Evolutionary conservation across 2,113 vertebrate genomes (phyloP).

Genomic region (Thinocorus orbignyianus): DNA sequence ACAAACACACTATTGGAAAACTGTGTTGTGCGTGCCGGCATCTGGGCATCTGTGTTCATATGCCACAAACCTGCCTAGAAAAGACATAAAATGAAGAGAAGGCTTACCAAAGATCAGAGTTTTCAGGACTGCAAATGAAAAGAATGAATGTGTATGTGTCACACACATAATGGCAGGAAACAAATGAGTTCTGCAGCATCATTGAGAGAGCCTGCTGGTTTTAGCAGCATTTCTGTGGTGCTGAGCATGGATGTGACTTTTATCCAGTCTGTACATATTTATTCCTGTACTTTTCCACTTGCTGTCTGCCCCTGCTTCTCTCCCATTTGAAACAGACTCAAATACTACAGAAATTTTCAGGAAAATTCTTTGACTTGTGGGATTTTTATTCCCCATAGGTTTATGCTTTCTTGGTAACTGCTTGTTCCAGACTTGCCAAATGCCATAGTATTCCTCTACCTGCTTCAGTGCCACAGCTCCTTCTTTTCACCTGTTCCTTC

Average conservation of each 20-base stretch:
- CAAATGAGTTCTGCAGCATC: not conserved
- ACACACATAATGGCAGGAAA: not conserved
- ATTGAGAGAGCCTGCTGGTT: not conserved
- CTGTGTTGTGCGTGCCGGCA: not conserved
- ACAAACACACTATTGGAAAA: not conserved
- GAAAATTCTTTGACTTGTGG: not conserved
- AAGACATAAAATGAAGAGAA: not conserved
- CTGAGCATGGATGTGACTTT: not conserved
- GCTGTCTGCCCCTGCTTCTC: not conserved
- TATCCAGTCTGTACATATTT: not conserved
- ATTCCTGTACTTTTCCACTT: not conserved
- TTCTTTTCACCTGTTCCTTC: not conserved
- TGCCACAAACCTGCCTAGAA: not conserved
- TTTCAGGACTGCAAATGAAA: not conserved
- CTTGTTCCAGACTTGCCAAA: not conserved
- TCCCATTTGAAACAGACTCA: not conserved
- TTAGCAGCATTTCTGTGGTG: not conserved
- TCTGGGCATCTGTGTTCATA: not conserved
- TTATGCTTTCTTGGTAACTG: not conserved
- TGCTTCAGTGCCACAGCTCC: not conserved
- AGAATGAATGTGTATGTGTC: fast-evolving
- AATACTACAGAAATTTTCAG: not conserved
- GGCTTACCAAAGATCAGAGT: not conserved
- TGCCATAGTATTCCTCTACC: not conserved
- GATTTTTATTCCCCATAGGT: not conserved